These are phyloP conservation scores for Oscheius sp. DNA, from an alignment of 2,888 invertebrate genomes.

Conservation along the genomic window DNA sequence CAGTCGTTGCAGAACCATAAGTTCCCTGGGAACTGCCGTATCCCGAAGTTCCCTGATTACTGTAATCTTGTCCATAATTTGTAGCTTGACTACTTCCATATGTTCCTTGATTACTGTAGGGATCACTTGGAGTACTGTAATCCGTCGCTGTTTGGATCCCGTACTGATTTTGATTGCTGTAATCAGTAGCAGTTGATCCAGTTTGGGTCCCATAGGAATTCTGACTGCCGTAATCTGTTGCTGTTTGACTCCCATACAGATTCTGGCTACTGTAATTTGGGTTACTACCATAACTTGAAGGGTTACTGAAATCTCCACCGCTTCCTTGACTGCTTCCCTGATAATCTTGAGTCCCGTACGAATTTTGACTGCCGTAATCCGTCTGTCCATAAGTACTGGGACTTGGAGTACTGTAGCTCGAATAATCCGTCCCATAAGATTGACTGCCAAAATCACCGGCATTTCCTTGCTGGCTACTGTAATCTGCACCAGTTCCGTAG, in stretches of 20 bases:
- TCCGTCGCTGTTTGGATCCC: constrained; percentile 7
- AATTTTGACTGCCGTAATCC: no score
- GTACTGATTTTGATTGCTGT: not conserved
- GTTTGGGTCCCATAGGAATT: constrained; percentile 1
- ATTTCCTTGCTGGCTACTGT: not conserved
- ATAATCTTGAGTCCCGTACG: not conserved
- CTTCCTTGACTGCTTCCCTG: not conserved
- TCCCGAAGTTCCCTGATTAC: not conserved
- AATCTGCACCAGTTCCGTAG: constrained; percentile 9
- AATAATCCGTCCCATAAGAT: not conserved
- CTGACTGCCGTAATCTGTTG: not conserved
- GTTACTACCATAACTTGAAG: no score
- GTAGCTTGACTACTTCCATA: not conserved
- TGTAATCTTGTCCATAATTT: not conserved
- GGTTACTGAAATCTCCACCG: no score
- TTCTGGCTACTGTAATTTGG: constrained; percentile 8
- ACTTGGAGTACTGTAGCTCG: not conserved
- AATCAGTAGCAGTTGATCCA: not conserved
- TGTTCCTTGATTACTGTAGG: constrained; percentile 12
- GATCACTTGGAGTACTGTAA: constrained; percentile 5
- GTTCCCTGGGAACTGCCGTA: not conserved
- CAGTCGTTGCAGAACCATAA: not conserved
- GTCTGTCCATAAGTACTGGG: not conserved
- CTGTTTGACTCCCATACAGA: constrained; percentile 3
- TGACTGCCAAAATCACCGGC: not conserved